phyloP scores from a whole-genome alignment of 53 echinoderm and acorn worm genomes.

The Temnopleurus reevesii region DNA sequence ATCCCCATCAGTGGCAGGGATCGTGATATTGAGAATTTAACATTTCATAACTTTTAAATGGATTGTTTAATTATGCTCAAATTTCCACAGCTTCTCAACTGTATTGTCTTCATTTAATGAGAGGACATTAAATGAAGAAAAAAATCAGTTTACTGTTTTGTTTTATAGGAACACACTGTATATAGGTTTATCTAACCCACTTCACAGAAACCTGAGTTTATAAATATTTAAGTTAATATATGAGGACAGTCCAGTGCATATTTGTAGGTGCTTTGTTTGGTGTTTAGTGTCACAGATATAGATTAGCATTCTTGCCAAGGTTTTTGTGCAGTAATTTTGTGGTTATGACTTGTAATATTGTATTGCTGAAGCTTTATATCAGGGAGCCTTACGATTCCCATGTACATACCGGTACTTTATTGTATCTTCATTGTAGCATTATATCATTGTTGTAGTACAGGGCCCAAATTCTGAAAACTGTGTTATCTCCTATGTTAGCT shows the following conservation, averaged over 20 bases:
- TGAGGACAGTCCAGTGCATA: neutral
- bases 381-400: too few species aligned
- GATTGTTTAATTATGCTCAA: too few species aligned
- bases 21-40: too few species aligned
- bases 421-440: too few species aligned
- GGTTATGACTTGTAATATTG: neutral
- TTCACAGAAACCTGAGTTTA: neutral
- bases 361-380: neutral
- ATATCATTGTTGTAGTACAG: neutral
- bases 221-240: neutral
- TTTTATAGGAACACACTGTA: neutral
- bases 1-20: too few species aligned
- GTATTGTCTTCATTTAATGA: neutral
- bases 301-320: slow-evolving; percentile 7
- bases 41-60: too few species aligned
- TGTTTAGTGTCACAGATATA: neutral
- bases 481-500: neutral
- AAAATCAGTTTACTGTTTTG: neutral
- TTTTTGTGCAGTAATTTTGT: slow-evolving; percentile 6
- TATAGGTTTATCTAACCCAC: neutral
- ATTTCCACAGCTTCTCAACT: neutral
- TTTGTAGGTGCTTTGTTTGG: neutral
- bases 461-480: neutral
- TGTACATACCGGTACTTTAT: too few species aligned
- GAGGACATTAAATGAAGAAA: neutral